Percentiles rank a stretch among this genome's conserved stretches.
These are phyloP conservation scores for Urechis unicinctus DNA, from an alignment of 2,888 invertebrate genomes.

Conservation along the genomic window DNA sequence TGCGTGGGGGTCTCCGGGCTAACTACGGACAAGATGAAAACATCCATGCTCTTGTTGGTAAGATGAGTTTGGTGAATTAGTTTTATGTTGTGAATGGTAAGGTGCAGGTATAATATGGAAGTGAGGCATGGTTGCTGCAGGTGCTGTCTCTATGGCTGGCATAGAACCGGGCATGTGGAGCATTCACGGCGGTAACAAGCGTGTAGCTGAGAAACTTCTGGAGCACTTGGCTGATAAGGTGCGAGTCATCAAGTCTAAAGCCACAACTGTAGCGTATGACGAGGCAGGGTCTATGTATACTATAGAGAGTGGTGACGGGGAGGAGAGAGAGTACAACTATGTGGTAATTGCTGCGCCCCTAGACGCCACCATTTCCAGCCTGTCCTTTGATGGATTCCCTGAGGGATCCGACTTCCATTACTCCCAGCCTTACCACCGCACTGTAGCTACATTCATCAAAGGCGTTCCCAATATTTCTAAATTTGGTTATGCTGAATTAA, in stretches of 20 bases:
- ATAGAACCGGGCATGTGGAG: conserved; percentile 56
- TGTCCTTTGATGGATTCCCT: not conserved
- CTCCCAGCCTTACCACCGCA: not conserved
- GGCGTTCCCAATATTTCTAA: not conserved
- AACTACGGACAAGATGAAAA: conserved; percentile 61
- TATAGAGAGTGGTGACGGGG: not conserved
- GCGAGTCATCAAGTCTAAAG: not conserved
- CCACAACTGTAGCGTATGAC: not conserved
- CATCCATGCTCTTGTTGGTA: conserved; percentile 58
- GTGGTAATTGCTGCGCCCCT: not conserved
- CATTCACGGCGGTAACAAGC: conserved; percentile 59
- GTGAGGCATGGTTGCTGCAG: conserved; percentile 36
- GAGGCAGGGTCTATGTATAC: not conserved
- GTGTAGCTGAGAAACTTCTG: conserved; percentile 32
- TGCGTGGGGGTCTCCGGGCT: conserved; percentile 54
- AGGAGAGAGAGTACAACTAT: not conserved
- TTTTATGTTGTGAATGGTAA: not conserved
- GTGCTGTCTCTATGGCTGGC: conserved; percentile 57
- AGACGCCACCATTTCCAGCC: not conserved
- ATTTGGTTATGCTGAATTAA: not conserved
- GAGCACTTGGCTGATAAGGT: conserved; percentile 3
- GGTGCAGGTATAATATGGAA: not conserved
- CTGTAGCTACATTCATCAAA: not conserved
- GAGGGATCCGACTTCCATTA: not conserved
- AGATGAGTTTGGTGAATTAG: too few relatives aligned